Conservation (phyloP, 1,140 invertebrate genomes). For the Phocides pigmalion region DNA sequence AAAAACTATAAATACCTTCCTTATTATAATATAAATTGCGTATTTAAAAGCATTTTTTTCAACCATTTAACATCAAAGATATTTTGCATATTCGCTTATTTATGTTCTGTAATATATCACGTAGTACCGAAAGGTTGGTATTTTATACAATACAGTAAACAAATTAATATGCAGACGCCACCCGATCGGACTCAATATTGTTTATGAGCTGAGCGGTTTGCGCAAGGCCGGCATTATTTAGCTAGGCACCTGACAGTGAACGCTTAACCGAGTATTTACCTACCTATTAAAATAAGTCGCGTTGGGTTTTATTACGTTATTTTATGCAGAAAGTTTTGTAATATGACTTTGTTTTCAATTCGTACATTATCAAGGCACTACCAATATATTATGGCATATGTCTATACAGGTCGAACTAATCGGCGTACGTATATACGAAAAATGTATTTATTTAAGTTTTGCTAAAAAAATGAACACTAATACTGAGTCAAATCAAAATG, state of each 20-base stretch:
- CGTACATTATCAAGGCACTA: slow-evolving; percentile 2
- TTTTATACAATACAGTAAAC: slow-evolving; percentile 27
- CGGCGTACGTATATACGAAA: not conserved
- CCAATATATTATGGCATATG: not conserved
- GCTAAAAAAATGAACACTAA: no score
- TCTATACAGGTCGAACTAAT: not conserved
- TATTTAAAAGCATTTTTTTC: no score
- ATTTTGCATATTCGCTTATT: not conserved
- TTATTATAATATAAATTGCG: no score
- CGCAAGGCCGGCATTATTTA: slow-evolving; percentile 50
- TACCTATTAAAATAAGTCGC: slow-evolving; percentile 21
- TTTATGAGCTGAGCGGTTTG: slow-evolving; percentile 54
- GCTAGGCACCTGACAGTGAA: slow-evolving; percentile 44
- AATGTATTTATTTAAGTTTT: no score
- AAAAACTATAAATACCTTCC: no score
- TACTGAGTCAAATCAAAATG: no score
- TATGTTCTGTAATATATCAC: not conserved
- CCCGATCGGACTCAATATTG: slow-evolving; percentile 51
- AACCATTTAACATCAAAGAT: no score
- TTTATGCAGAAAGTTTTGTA: slow-evolving; percentile 16
- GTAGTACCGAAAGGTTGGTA: slow-evolving; percentile 6
- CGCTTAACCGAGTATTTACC: slow-evolving; percentile 25
- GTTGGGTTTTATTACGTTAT: slow-evolving; percentile 13
- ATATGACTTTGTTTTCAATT: not conserved
- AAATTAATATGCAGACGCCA: slow-evolving; percentile 35